phyloP scores from a whole-genome alignment of 2,888 invertebrate species.

The Chalcis sispes region DNA sequence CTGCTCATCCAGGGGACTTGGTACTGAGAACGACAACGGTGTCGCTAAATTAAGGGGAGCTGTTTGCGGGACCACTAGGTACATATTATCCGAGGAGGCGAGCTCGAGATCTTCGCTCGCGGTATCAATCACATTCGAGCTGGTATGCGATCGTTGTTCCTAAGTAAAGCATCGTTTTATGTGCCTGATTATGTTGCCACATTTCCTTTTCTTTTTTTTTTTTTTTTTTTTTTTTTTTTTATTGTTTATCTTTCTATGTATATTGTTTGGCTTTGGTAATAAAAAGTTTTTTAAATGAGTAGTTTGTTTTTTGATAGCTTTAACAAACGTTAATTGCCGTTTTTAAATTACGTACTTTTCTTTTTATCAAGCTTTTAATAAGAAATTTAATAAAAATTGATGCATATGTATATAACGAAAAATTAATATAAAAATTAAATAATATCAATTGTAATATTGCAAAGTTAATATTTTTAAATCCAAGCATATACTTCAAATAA shows the following conservation, averaged over 20 bases:
- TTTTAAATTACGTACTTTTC: no score
- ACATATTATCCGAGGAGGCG: conserved; percentile 61
- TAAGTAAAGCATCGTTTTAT: conserved; percentile 50
- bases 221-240: background rate
- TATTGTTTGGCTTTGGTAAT: no score
- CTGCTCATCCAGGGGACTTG: conserved; percentile 43
- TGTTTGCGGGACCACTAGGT: conserved; percentile 54
- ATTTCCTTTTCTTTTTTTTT: background rate
- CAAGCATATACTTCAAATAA: no score
- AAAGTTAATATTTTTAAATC: no score
- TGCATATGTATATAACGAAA: no score
- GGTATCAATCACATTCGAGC: conserved; percentile 46
- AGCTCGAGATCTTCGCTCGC: conserved; percentile 60
- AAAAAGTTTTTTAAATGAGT: background rate
- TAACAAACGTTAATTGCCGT: conserved; percentile 9
- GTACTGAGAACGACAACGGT: conserved; percentile 36
- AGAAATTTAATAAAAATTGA: no score
- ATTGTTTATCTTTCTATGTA: no score
- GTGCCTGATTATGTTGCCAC: background rate
- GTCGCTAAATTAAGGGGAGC: conserved; percentile 53
- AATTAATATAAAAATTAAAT: no score
- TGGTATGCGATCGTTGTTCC: conserved; percentile 52
- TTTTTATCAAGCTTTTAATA: no score
- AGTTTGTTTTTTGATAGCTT: background rate
- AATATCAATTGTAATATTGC: no score